phyloP scores from a whole-genome alignment of 2,113 vertebrate species.

The Pterocles orientalis region DNA sequence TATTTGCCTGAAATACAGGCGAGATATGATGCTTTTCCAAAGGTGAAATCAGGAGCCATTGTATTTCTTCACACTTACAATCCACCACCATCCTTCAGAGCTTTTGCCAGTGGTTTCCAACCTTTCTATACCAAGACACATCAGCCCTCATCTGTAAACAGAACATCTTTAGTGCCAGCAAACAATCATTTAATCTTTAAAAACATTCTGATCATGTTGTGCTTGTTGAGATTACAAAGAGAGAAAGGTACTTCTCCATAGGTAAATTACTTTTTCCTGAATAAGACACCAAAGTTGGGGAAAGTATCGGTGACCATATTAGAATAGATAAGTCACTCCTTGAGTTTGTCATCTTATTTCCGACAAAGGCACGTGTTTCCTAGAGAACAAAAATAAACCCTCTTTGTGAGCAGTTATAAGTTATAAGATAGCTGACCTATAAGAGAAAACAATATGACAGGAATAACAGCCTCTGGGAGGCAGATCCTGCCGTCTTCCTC shows the following conservation, averaged over 20 bases:
- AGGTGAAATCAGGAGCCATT: background rate
- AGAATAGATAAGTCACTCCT: background rate
- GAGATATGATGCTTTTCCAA: background rate
- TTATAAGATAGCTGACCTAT: background rate
- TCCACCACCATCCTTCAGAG: background rate
- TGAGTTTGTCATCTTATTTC: background rate
- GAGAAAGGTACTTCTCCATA: background rate
- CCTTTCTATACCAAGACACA: background rate
- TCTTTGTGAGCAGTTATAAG: background rate
- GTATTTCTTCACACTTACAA: background rate
- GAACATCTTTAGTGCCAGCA: background rate
- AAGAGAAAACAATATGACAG: rapidly evolving
- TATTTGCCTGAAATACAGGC: background rate
- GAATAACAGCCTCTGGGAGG: background rate
- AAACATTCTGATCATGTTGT: background rate
- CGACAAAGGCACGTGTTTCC: background rate
- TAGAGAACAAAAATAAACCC: background rate
- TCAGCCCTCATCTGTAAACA: background rate
- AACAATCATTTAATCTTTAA: background rate
- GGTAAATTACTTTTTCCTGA: background rate
- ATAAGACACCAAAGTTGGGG: background rate
- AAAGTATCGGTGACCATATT: background rate
- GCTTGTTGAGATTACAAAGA: background rate
- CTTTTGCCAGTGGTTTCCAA: background rate
- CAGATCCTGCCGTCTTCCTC: background rate